Percentiles rank a stretch among this genome's conserved stretches.
phyloP scores from a whole-genome alignment of 2,113 vertebrate species.

The Coryphaenoides rupestris region DNA sequence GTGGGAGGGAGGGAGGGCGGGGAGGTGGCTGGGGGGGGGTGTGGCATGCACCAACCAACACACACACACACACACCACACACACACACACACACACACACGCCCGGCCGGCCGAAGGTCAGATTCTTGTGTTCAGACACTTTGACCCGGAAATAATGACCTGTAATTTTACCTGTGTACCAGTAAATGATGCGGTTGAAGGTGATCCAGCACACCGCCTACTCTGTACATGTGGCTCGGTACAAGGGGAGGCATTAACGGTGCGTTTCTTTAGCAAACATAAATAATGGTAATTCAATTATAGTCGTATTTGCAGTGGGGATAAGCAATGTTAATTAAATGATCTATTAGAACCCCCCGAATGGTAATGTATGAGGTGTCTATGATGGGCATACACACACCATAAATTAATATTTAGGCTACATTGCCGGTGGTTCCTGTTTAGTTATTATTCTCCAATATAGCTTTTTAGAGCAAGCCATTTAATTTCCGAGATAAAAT shows the following conservation, averaged over 20 bases:
- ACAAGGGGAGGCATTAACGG: background rate
- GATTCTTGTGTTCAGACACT: slow-evolving; percentile 40
- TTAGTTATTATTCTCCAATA: slow-evolving; percentile 6
- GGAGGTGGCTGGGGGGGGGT: no score
- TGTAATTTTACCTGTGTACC: slow-evolving; percentile 42
- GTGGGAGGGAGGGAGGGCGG: no score
- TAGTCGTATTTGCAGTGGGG: background rate
- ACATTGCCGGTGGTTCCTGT: slow-evolving; percentile 9
- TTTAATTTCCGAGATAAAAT: slow-evolving; percentile 50
- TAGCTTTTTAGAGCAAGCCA: slow-evolving; percentile 25
- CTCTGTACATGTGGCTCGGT: no score
- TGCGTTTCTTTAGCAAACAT: slow-evolving; percentile 10
- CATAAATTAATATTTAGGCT: background rate
- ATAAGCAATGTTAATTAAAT: background rate
- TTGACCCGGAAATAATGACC: slow-evolving; percentile 59
- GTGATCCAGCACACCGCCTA: background rate
- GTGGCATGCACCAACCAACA: slow-evolving; percentile 9
- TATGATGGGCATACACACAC: background rate
- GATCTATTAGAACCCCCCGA: background rate
- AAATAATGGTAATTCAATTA: slow-evolving; percentile 9
- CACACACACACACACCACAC: slow-evolving; percentile 20
- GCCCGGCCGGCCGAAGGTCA: slow-evolving; percentile 57
- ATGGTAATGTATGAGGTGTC: background rate
- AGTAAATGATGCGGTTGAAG: slow-evolving; percentile 11
- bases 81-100: slow-evolving; percentile 26